These are phyloP conservation scores for Tiphia femorata DNA, from an alignment of 2,888 invertebrate genomes.

Conservation along the genomic window DNA sequence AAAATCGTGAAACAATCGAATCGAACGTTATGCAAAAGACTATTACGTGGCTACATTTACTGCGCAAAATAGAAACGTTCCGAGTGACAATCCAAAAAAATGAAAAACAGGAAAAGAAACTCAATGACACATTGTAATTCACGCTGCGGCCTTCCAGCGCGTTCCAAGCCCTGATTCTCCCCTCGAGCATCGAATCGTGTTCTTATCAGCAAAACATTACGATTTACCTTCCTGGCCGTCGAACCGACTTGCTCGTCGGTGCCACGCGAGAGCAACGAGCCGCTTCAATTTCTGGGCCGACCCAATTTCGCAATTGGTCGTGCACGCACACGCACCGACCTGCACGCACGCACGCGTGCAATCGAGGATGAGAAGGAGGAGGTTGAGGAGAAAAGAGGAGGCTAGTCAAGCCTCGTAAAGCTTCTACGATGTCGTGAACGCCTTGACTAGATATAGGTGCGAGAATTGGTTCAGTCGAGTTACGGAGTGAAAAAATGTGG, in stretches of 20 bases:
- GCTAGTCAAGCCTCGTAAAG: no score
- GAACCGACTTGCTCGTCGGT: background rate
- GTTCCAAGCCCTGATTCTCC: slow-evolving; percentile 1
- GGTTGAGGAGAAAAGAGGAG: no score
- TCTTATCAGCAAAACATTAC: slow-evolving; percentile 35
- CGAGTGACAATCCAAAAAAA: background rate
- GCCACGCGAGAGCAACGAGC: slow-evolving; percentile 29
- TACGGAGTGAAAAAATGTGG: no score
- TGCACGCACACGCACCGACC: slow-evolving; percentile 8
- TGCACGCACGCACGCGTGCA: slow-evolving; percentile 3
- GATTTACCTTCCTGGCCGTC: slow-evolving; percentile 30
- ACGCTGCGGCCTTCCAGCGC: background rate
- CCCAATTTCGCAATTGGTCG: slow-evolving; percentile 62
- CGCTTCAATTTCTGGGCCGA: slow-evolving; percentile 62
- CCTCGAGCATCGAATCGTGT: background rate
- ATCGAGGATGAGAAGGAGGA: background rate
- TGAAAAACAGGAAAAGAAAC: background rate
- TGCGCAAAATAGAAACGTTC: no score
- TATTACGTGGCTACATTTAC: no score
- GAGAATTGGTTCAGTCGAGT: no score
- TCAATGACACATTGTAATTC: background rate
- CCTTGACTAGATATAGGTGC: no score
- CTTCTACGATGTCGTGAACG: no score
- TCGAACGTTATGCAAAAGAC: no score
- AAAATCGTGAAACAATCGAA: background rate